Percentiles rank a stretch among this genome's conserved stretches.
phyloP scores from a whole-genome alignment of 2,888 invertebrate species.

The Ochropacha duplaris region DNA sequence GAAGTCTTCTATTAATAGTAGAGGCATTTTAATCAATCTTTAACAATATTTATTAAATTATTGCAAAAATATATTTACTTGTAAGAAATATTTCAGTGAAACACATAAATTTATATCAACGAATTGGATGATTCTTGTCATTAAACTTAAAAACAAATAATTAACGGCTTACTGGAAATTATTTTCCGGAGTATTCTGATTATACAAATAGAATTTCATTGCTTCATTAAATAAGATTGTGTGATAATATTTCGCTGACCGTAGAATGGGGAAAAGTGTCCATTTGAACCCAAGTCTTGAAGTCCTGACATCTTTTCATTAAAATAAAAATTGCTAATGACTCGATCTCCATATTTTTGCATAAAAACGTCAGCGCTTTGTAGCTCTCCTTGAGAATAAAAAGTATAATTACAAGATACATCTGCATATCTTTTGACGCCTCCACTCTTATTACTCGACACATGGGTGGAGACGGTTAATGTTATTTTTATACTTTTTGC shows the following conservation, averaged over 20 bases:
- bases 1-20: not conserved
- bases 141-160: too few species aligned
- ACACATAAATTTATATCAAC: too few species aligned
- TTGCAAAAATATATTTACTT: too few species aligned
- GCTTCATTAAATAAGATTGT: slow-evolving; percentile 4
- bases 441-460: slow-evolving; percentile 56
- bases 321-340: slow-evolving; percentile 77
- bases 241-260: slow-evolving; percentile 65
- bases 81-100: too few species aligned
- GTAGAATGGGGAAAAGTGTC: slow-evolving; percentile 44
- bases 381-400: slow-evolving; percentile 49
- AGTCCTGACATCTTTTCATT: slow-evolving; percentile 66
- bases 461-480: slow-evolving; percentile 49
- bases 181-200: not conserved
- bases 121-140: too few species aligned
- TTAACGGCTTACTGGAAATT: not conserved
- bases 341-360: slow-evolving; percentile 79
- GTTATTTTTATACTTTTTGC: slow-evolving; percentile 45
- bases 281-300: slow-evolving; percentile 38
- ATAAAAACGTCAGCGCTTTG: slow-evolving; percentile 72
- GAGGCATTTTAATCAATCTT: too few species aligned
- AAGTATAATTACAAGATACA: slow-evolving; percentile 61
- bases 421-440: slow-evolving; percentile 74
- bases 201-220: slow-evolving; percentile 1
- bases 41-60: too few species aligned